Percentiles rank a stretch among this genome's conserved stretches.
Evolutionary conservation across 2,888 invertebrate species (phyloP).

Genomic region (Ceraclea dissimilis): DNA sequence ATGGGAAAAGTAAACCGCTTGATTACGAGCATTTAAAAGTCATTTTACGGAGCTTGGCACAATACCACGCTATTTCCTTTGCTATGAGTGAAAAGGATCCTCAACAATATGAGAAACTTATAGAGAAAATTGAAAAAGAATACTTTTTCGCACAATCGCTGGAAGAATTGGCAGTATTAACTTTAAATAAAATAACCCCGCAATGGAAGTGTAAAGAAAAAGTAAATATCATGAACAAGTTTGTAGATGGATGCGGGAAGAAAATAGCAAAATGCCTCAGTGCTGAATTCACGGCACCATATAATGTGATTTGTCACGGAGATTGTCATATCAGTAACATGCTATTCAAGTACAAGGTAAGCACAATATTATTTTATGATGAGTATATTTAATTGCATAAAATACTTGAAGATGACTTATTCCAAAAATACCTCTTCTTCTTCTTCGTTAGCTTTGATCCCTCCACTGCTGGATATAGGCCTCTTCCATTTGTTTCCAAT

Average conservation of each 20-base stretch:
- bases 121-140: not conserved
- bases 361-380: too few species aligned
- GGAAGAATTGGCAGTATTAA: not conserved
- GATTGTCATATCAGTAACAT: conserved; percentile 23
- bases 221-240: not conserved
- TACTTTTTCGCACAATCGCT: conserved; percentile 4
- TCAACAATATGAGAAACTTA: conserved; percentile 18
- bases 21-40: conserved; percentile 18
- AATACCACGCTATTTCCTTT: conserved; percentile 27
- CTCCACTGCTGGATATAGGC: too few species aligned
- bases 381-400: too few species aligned
- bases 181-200: not conserved
- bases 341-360: conserved; percentile 20
- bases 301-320: conserved; percentile 21
- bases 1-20: conserved; percentile 20
- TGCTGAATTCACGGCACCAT: not conserved
- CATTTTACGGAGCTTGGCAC: conserved; percentile 26
- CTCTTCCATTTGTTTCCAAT: too few species aligned
- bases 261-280: not conserved
- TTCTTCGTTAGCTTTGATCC: too few species aligned
- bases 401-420: too few species aligned
- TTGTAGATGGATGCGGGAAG: not conserved
- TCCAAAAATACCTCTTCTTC: too few species aligned
- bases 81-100: conserved; percentile 25
- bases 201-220: not conserved